A percentile compares a stretch with the other conserved stretches of the same genome.
These are phyloP conservation scores for Potamarius usumacintae DNA, from an alignment of 2,113 vertebrate species.

Conservation along the genomic window DNA sequence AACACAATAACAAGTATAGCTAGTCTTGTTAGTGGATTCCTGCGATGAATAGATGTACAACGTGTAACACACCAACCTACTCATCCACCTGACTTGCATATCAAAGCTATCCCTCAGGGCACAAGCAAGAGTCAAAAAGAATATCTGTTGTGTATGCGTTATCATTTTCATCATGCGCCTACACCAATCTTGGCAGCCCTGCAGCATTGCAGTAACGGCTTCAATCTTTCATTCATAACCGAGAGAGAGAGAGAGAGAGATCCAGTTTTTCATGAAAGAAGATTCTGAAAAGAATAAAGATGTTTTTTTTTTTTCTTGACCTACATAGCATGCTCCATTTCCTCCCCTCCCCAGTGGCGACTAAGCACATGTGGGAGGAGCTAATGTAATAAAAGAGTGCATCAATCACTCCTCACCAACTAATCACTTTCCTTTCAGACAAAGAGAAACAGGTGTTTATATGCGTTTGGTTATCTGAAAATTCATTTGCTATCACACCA, in stretches of 20 bases:
- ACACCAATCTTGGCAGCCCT: slow-evolving; percentile 31
- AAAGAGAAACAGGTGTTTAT: slow-evolving; percentile 17
- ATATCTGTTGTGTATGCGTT: slow-evolving; percentile 31
- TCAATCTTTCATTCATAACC: slow-evolving; percentile 37
- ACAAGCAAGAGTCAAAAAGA: slow-evolving; percentile 22
- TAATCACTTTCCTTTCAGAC: background rate
- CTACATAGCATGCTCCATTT: slow-evolving; percentile 46
- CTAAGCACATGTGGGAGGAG: slow-evolving; percentile 1
- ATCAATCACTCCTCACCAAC: slow-evolving; percentile 37
- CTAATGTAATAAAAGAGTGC: background rate
- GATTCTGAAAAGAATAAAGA: slow-evolving; percentile 1
- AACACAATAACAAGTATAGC: background rate
- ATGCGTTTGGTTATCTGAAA: background rate
- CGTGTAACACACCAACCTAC: background rate
- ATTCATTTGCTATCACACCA: background rate
- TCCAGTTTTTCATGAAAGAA: slow-evolving; percentile 31
- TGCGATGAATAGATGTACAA: background rate
- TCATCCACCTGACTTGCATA: slow-evolving; percentile 9
- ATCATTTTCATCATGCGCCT: slow-evolving; percentile 24
- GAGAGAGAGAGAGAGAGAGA: background rate
- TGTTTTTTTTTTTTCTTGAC: slow-evolving; percentile 13
- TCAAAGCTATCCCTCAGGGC: slow-evolving; percentile 12
- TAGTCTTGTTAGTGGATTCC: background rate
- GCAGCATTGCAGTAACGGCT: slow-evolving; percentile 36
- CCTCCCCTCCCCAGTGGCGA: slow-evolving; percentile 10